Percentiles rank a stretch among this genome's conserved stretches.
These are phyloP conservation scores for Hippasteria phrygiana DNA, from an alignment of 53 echinoderm and acorn worm species.

Conservation along the genomic window DNA sequence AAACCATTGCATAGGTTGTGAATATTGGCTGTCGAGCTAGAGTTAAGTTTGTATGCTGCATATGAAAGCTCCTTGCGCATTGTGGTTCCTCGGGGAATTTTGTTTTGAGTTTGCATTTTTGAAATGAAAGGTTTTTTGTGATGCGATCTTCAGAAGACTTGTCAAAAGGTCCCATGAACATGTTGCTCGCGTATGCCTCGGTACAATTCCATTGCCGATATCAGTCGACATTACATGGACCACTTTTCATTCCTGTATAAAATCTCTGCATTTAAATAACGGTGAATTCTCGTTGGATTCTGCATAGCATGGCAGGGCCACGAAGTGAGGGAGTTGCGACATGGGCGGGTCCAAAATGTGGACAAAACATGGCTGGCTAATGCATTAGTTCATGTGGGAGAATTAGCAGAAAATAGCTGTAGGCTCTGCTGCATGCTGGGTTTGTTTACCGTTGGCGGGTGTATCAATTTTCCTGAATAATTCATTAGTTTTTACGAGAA, in stretches of 20 bases:
- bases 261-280: background rate
- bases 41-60: conserved; percentile 32
- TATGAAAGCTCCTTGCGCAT: conserved; percentile 24
- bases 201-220: background rate
- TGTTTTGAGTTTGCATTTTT: conserved; percentile 40
- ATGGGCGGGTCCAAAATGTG: too few relatives aligned
- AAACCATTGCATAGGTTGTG: background rate
- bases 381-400: too few relatives aligned
- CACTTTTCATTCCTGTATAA: background rate
- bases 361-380: too few relatives aligned
- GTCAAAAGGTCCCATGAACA: background rate
- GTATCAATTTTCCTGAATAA: too few relatives aligned
- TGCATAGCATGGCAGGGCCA: too few relatives aligned
- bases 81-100: conserved; percentile 10
- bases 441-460: too few relatives aligned
- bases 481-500: too few relatives aligned
- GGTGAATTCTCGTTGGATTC: background rate
- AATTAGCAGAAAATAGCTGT: too few relatives aligned
- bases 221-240: background rate
- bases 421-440: too few relatives aligned
- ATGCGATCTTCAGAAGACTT: background rate
- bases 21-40: background rate
- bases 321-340: too few relatives aligned
- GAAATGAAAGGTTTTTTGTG: background rate
- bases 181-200: too few relatives aligned